These are phyloP conservation scores for Girardinichthys multiradiatus DNA, from an alignment of 2,113 vertebrate species.

Conservation along the genomic window DNA sequence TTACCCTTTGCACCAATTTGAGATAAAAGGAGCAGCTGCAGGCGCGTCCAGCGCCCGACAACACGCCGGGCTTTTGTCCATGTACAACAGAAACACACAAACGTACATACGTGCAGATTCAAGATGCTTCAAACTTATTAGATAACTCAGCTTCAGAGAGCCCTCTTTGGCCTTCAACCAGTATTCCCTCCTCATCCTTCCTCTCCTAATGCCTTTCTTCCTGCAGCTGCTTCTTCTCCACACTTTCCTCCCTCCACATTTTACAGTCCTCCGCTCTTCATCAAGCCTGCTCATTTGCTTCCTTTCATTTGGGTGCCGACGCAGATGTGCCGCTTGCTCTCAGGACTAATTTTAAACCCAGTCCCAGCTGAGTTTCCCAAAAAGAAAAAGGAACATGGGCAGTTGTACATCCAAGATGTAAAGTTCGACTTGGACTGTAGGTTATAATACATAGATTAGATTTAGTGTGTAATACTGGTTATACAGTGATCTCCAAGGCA, in stretches of 20 bases:
- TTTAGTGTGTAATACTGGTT: slow-evolving; percentile 40
- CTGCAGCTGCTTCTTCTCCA: slow-evolving; percentile 39
- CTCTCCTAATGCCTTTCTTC: not conserved
- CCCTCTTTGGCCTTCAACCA: slow-evolving; percentile 51
- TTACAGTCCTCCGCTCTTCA: slow-evolving; percentile 18
- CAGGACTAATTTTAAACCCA: not conserved
- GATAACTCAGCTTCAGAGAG: slow-evolving; percentile 72
- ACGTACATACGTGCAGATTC: slow-evolving; percentile 20
- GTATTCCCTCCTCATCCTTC: slow-evolving; percentile 59
- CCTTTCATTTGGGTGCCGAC: slow-evolving; percentile 3
- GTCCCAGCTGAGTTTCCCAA: not conserved
- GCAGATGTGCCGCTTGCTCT: slow-evolving; percentile 15
- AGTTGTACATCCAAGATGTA: slow-evolving; percentile 13
- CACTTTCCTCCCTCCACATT: slow-evolving; percentile 9
- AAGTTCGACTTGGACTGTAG: slow-evolving; percentile 22
- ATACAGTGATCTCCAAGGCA: slow-evolving; percentile 40
- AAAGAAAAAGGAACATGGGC: not conserved
- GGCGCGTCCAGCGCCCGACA: slow-evolving; percentile 47
- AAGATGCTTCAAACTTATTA: slow-evolving; percentile 62
- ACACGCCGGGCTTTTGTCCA: slow-evolving; percentile 27
- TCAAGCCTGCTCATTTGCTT: slow-evolving; percentile 29
- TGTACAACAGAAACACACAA: slow-evolving; percentile 17
- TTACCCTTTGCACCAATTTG: slow-evolving; percentile 17
- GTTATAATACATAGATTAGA: slow-evolving; percentile 50
- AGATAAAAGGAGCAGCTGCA: slow-evolving; percentile 59